Evolutionary conservation across 1,140 invertebrate species (phyloP).

Genomic region (Melanaphis sacchari): DNA sequence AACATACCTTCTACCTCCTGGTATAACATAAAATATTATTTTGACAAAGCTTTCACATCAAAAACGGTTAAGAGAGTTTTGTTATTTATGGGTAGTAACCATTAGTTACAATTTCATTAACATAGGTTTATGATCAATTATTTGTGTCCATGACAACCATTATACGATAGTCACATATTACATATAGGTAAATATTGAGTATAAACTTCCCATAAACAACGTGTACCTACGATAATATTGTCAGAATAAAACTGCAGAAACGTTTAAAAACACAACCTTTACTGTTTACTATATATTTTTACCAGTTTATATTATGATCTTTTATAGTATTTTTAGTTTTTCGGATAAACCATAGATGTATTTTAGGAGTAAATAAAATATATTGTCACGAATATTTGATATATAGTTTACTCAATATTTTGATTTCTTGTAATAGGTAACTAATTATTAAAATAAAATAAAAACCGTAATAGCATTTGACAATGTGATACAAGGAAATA

Average conservation of each 20-base stretch:
- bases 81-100: neutral
- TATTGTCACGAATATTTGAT: neutral
- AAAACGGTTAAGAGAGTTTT: neutral
- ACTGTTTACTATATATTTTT: neutral
- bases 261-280: neutral
- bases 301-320: too few species aligned
- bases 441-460: too few species aligned
- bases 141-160: neutral
- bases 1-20: too few species aligned
- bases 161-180: too few species aligned
- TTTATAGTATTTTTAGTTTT: neutral
- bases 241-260: neutral
- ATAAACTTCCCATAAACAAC: too few species aligned
- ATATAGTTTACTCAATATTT: neutral
- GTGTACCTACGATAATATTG: too few species aligned
- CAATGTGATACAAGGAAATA: neutral
- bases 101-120: neutral
- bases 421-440: neutral
- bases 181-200: too few species aligned
- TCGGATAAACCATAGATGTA: neutral
- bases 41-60: neutral
- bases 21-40: neutral
- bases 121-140: neutral
- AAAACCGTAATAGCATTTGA: neutral
- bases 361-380: neutral